phyloP scores from a whole-genome alignment of 2,113 vertebrate genomes.

The Trichomycterus rosablanca region DNA sequence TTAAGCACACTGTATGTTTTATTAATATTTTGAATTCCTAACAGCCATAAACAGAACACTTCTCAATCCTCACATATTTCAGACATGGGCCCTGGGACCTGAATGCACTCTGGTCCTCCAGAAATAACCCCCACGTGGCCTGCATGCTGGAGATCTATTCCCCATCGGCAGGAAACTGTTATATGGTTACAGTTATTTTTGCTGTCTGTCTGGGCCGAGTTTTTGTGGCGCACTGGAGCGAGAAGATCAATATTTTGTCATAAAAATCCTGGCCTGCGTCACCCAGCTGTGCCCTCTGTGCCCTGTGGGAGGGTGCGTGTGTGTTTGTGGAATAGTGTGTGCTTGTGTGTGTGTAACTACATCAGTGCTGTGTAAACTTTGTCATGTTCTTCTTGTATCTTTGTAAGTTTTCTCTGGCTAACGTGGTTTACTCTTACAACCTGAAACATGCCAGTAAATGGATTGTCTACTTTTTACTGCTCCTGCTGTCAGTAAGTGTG shows the following conservation, averaged over 20 bases:
- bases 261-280: conserved; percentile 70
- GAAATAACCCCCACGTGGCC: conserved; percentile 67
- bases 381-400: no score
- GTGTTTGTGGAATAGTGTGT: not conserved
- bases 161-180: conserved; percentile 71
- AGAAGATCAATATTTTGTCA: conserved; percentile 73
- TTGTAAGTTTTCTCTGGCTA: no score
- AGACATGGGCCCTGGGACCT: conserved; percentile 16
- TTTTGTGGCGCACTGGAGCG: conserved; percentile 62
- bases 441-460: no score
- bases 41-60: no score
- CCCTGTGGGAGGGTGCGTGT: conserved; percentile 42
- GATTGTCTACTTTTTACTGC: no score
- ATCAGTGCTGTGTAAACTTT: no score
- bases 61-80: not conserved
- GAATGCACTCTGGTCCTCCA: conserved; percentile 42
- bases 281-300: conserved; percentile 63
- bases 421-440: no score
- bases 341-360: not conserved
- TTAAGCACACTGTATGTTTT: no score
- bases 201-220: conserved; percentile 74
- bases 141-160: conserved; percentile 68
- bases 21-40: no score
- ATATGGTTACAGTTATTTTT: conserved; percentile 79
- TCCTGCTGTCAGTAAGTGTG: no score